Percentiles rank a stretch among this genome's conserved stretches.
Evolutionary conservation across 1,140 invertebrate genomes (phyloP).

Genomic region (Saccostrea cuccullata): DNA sequence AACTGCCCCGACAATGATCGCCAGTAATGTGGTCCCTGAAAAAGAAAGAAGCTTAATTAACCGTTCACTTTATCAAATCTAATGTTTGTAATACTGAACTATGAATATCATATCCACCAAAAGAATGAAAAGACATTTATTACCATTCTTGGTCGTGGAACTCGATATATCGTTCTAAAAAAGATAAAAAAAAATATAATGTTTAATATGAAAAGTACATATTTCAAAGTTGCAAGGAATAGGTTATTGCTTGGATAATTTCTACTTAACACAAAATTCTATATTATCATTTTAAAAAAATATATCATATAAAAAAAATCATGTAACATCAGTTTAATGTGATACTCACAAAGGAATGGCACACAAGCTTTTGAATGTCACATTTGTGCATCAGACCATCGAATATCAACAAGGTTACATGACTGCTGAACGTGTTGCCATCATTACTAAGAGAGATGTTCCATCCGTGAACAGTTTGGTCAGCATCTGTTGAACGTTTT

Average conservation of each 20-base stretch:
- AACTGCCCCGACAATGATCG: not conserved
- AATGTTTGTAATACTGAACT: not conserved
- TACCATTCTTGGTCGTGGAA: not conserved
- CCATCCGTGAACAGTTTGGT: not conserved
- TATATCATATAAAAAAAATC: too few species aligned
- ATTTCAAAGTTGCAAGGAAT: not conserved
- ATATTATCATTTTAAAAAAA: not conserved
- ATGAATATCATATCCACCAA: not conserved
- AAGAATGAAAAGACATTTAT: not conserved
- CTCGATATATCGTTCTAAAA: not conserved
- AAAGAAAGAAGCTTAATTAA: not conserved
- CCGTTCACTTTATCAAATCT: not conserved
- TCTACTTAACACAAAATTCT: not conserved
- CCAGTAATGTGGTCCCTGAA: not conserved
- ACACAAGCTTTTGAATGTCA: not conserved
- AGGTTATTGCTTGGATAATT: not conserved
- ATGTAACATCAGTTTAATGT: not conserved
- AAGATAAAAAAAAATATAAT: not conserved
- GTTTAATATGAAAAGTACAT: not conserved
- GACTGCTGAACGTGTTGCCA: not conserved
- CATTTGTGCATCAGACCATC: not conserved
- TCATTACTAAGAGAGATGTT: not conserved
- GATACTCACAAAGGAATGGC: not conserved
- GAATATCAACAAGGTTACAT: not conserved
- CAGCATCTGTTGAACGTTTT: not conserved